A percentile compares a stretch with the other conserved stretches of the same genome.
phyloP scores from a whole-genome alignment of 2,797 vertebrate species.

The Xenops minutus region DNA sequence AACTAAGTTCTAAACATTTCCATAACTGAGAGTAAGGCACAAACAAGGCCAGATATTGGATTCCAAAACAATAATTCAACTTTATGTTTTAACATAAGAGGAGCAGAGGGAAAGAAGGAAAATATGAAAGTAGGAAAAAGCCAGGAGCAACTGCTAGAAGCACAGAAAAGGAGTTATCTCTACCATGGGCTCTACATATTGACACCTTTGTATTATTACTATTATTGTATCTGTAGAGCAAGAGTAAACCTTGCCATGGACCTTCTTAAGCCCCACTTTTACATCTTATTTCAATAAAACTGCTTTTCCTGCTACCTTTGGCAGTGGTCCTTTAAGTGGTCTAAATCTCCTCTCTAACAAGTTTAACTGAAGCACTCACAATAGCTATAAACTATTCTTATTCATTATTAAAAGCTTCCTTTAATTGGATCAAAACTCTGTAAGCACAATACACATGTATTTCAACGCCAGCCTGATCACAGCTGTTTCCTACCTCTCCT shows the following conservation, averaged over 20 bases:
- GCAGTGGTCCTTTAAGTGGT: rapidly evolving
- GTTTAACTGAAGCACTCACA: not conserved
- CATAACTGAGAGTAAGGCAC: not conserved
- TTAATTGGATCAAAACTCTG: not conserved
- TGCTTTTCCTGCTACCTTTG: not conserved
- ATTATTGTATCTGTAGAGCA: not conserved
- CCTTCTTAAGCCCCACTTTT: not conserved
- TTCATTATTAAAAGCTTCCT: not conserved
- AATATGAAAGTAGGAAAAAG: not conserved
- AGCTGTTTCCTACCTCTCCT: not conserved
- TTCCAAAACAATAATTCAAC: not conserved
- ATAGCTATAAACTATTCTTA: not conserved
- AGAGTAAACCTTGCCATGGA: not conserved
- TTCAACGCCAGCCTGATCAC: not conserved
- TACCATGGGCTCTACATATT: not conserved
- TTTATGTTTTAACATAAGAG: not conserved
- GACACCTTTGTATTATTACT: not conserved
- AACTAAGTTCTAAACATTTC: not conserved
- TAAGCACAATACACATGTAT: not conserved
- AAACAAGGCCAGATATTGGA: not conserved
- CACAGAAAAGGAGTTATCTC: not conserved
- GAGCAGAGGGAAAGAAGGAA: not conserved
- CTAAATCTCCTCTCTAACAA: not conserved
- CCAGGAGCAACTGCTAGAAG: not conserved
- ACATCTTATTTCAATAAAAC: not conserved